phyloP scores from a whole-genome alignment of 2,888 invertebrate species.

The Digitonthophagus gazella region DNA sequence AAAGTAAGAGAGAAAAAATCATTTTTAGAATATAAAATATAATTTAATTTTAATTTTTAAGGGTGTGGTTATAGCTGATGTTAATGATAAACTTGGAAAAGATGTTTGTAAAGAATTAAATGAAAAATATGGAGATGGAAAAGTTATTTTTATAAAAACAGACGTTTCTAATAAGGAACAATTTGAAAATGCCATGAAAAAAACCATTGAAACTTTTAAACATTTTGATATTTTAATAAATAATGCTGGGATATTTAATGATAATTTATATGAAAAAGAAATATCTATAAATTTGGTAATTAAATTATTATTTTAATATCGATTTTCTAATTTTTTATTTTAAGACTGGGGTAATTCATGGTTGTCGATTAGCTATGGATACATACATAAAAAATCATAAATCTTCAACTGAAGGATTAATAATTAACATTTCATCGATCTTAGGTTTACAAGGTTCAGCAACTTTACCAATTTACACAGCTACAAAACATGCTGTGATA shows the following conservation, averaged over 20 bases:
- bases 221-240: conserved; percentile 22
- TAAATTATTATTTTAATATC: background rate
- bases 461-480: conserved; percentile 46
- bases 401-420: conserved; percentile 52
- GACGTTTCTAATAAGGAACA: conserved; percentile 16
- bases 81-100: conserved; percentile 1
- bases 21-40: background rate
- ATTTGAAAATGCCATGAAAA: conserved; percentile 28
- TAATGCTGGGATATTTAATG: conserved; percentile 23
- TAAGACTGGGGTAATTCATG: conserved; percentile 21
- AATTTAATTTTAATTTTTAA: background rate
- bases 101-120: background rate
- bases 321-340: background rate
- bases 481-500: conserved; percentile 48
- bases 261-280: conserved; percentile 19
- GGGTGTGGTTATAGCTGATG: conserved; percentile 4
- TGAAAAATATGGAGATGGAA: background rate
- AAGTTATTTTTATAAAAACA: background rate
- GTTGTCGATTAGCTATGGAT: conserved; percentile 47
- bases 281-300: conserved; percentile 21
- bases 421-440: conserved; percentile 53
- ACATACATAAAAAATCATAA: conserved; percentile 52
- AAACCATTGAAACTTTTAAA: conserved; percentile 20
- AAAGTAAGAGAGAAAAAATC: background rate
- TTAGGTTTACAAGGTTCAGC: conserved; percentile 43